These are phyloP conservation scores for Heptranchias perlo DNA, from an alignment of 2,113 vertebrate species.

Conservation along the genomic window DNA sequence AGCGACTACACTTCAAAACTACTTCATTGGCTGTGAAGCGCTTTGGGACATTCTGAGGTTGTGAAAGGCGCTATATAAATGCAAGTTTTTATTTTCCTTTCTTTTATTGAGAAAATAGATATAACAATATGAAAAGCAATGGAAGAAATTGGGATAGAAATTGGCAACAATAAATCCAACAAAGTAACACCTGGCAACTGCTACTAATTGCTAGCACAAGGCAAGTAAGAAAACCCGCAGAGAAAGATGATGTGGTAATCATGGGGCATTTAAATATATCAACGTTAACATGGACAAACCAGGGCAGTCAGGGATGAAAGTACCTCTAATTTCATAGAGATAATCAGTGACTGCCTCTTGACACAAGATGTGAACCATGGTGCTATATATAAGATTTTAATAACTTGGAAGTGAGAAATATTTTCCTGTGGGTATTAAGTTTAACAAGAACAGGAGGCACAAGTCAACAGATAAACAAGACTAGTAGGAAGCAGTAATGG, in stretches of 20 bases:
- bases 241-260: neutral
- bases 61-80: no score
- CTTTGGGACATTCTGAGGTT: no score
- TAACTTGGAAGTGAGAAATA: neutral
- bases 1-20: no score
- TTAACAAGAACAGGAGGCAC: neutral
- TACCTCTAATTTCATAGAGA: neutral
- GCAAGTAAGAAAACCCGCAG: neutral
- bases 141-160: neutral
- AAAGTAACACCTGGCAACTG: neutral
- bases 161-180: neutral
- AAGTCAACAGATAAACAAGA: neutral
- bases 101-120: no score
- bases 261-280: neutral
- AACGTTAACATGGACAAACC: neutral
- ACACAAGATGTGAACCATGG: neutral
- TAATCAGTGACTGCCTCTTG: neutral
- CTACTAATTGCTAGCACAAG: neutral
- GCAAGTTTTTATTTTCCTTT: no score
- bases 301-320: neutral
- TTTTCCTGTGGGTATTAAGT: neutral
- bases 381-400: neutral
- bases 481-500: neutral
- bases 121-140: no score
- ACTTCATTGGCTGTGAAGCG: no score